Evolutionary conservation across 1,140 invertebrate species (phyloP), one percentile per base, ranked within the genome.

Genomic region (Drosophila ananassae): DNA sequence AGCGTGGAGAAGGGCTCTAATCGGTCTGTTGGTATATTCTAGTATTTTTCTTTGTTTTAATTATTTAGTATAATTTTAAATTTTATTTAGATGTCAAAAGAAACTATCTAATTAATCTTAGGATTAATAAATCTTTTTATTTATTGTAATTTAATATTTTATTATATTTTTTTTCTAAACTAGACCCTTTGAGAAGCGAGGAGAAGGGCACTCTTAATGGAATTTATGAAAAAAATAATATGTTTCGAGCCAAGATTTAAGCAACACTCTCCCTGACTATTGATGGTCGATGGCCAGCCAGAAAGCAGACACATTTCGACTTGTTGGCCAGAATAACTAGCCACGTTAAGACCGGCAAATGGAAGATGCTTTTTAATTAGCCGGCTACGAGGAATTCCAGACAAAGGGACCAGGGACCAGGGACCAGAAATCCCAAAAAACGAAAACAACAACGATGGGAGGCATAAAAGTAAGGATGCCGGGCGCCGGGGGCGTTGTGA

Each of bases 301-400:
- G 2, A 52, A 17, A 9, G 12, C 28, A 17, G 25, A 52, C 50
- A 10, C 50, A 44, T 44, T 44, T 44, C 41, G 13, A 44, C 41
- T 37, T 37, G 10, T 37, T 37, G 34, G 34, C 41, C 41, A 21
- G 21, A n/a, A 51, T 25, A 25, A 17, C 12, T n/a, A 28, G 48
- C 3, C 48, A 12, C 25, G 24, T n/a, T 32, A 4, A 32, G 8
- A 17, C 8, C 57, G 32, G 53, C 48, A 46, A 76, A 41, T 55
- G 63, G 47, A 82, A 81, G 79, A 78, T 68, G 79, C 56, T 69
- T 78, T 83, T 81, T 81, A 81, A 81, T 81, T 81, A 81, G 79
- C 50, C 79, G 75, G 63, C 77, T 75, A 75, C 71, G 63, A 79
- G 77, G 71, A 64, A 13, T 37, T 34, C 44, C 52, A 67, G 71